A percentile compares a stretch with the other conserved stretches of the same genome.
These are phyloP conservation scores for Calliphora vicina DNA, from an alignment of 1,140 invertebrate species.

Conservation along the genomic window DNA sequence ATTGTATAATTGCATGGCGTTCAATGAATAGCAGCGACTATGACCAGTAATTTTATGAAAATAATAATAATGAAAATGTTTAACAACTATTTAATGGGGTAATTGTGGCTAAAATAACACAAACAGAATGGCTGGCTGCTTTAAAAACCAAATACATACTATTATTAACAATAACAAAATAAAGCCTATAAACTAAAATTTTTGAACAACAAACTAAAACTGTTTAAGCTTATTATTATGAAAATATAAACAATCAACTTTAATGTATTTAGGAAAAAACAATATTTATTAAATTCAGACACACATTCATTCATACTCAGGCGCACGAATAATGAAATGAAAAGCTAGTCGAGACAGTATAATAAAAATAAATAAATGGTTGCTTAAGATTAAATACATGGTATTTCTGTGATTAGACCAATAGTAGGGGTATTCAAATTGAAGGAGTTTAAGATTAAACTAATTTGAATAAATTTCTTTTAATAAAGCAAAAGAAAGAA, in stretches of 20 bases:
- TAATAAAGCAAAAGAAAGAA: no score
- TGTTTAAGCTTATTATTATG: not conserved
- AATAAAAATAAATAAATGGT: not conserved
- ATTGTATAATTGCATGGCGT: not conserved
- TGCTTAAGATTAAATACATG: not conserved
- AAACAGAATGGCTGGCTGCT: not conserved
- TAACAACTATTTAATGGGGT: slow-evolving; percentile 8
- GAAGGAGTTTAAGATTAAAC: no score
- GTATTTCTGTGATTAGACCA: not conserved
- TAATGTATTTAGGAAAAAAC: no score
- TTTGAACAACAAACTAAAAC: no score
- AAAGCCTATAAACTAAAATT: not conserved
- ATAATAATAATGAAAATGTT: not conserved
- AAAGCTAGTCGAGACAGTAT: not conserved
- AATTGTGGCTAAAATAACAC: not conserved
- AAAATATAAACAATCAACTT: not conserved
- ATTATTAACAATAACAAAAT: no score
- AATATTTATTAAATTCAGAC: no score
- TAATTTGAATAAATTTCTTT: no score
- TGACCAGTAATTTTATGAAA: not conserved
- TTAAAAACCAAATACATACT: not conserved
- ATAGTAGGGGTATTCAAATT: not conserved
- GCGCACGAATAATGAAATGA: not conserved
- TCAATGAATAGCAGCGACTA: not conserved
- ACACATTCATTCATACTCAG: no score